A percentile compares a stretch with the other conserved stretches of the same genome.
phyloP scores from a whole-genome alignment of 2,888 invertebrate genomes.

The Eupithecia subfuscata region DNA sequence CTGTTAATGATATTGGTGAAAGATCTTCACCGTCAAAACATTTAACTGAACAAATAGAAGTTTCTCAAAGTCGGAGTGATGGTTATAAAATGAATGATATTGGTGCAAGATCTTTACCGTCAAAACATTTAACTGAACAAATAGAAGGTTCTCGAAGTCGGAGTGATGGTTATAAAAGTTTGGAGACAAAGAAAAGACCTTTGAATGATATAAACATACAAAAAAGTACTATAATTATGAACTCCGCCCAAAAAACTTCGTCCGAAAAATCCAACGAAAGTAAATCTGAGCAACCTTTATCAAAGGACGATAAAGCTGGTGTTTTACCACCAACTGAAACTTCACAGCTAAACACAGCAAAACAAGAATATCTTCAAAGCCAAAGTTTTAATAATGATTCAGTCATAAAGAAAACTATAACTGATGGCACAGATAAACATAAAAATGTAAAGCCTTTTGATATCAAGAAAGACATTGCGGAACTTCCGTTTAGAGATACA shows the following conservation, averaged over 20 bases:
- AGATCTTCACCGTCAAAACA: not conserved
- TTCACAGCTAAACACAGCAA: not conserved
- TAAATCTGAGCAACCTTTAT: not conserved
- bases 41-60: not conserved
- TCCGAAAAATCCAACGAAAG: not conserved
- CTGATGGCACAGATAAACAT: not conserved
- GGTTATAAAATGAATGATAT: not conserved
- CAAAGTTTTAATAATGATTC: not conserved
- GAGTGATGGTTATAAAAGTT: not conserved
- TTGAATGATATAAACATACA: not conserved
- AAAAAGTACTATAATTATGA: not conserved
- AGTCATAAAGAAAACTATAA: not conserved
- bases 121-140: not conserved
- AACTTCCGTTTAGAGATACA: slow-evolving; percentile 5
- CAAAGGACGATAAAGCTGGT: not conserved
- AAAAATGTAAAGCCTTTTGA: not conserved
- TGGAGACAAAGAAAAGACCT: not conserved
- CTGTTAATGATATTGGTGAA: not conserved
- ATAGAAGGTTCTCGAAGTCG: not conserved
- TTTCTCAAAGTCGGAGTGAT: not conserved
- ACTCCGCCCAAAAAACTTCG: not conserved
- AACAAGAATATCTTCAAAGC: not conserved
- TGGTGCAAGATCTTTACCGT: not conserved
- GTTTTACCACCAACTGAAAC: not conserved
- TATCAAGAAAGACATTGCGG: not conserved